Evolutionary conservation across 2,888 invertebrate genomes (phyloP), one percentile per base, ranked within the genome.

Genomic region (Habroteleia sp.): DNA sequence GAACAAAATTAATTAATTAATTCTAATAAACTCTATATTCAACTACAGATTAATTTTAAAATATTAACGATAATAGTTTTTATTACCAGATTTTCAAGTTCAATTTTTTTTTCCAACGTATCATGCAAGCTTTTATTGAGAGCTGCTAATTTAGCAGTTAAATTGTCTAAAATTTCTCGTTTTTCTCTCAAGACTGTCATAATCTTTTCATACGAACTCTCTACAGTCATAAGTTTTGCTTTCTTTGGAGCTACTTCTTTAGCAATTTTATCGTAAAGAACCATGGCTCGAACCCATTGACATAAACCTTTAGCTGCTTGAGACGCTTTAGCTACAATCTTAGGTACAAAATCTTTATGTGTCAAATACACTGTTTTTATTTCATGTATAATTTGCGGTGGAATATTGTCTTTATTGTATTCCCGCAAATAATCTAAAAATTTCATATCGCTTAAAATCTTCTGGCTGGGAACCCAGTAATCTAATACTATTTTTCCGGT

Each of bases 261-360:
- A 41, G 94, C 94, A 1, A 95, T 95, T 41, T 92, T 92, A 85
- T 97, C 96, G 85, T 97, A 97, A 89, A 94, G 93, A 83, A 96
- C 96, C 93, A 97, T 94, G 0, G 96, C 96, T 77, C 95, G 92
- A 48, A 97, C 94, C 97, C 97, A 97, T 85, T 95, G 94, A 86
- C 96, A 96, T 31, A 96, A 90, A 50, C 97, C 97, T 90, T 98
- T 97, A 13, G 97, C 98, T 1, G 98, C 98, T 76, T 96, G 93
- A 0, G 97, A 98, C 0, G 97, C 97, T 89, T 96, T 95, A 7
- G 94, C 94, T 56, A 96, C 94, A 58, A 94, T 91, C 68, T 91
- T 90, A 0, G 96, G 95, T 79, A 94, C 94, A 85, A 96, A 96
- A 82, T 94, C 93, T 83, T 93, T 93, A 84, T 96, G 91, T 0